phyloP scores from a whole-genome alignment of 92 coral and sea anemone genomes.

The Phenganax marumi region DNA sequence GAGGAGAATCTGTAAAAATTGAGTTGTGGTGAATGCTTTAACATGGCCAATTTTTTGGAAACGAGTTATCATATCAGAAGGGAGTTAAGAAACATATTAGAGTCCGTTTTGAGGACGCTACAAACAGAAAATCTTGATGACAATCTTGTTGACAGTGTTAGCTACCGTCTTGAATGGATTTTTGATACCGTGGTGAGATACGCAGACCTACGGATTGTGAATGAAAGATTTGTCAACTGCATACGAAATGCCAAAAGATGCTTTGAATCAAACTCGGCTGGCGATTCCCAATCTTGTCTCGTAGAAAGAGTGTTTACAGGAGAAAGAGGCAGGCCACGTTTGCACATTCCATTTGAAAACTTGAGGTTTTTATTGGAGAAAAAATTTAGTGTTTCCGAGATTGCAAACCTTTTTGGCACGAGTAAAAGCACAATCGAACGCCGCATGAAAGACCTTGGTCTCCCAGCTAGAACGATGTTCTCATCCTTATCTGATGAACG shows the following conservation, averaged over 20 bases:
- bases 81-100: conserved; percentile 15
- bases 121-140: conserved; percentile 20
- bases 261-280: conserved; percentile 11
- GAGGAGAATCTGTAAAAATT: too few species aligned
- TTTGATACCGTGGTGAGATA: conserved; percentile 43
- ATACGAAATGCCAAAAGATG: conserved; percentile 40
- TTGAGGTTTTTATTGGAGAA: conserved; percentile 40
- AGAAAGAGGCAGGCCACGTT: conserved; percentile 48
- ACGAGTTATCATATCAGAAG: too few species aligned
- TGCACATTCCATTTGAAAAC: conserved; percentile 47
- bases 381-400: conserved; percentile 43
- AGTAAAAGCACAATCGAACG: conserved; percentile 52
- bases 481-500: conserved; percentile 39
- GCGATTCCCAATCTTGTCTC: background rate
- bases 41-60: too few species aligned
- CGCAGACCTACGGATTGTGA: conserved; percentile 21
- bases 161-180: conserved; percentile 31
- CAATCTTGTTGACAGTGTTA: conserved; percentile 5
- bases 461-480: conserved; percentile 30
- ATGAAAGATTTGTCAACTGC: conserved; percentile 33
- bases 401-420: conserved; percentile 46
- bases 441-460: conserved; percentile 48
- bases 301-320: conserved; percentile 41
- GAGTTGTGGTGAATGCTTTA: too few species aligned
- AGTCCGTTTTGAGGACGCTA: conserved; percentile 9